Percentiles rank a stretch among this genome's conserved stretches.
Evolutionary conservation across 2,797 vertebrate species (phyloP).

Genomic region (Botia almorhae): DNA sequence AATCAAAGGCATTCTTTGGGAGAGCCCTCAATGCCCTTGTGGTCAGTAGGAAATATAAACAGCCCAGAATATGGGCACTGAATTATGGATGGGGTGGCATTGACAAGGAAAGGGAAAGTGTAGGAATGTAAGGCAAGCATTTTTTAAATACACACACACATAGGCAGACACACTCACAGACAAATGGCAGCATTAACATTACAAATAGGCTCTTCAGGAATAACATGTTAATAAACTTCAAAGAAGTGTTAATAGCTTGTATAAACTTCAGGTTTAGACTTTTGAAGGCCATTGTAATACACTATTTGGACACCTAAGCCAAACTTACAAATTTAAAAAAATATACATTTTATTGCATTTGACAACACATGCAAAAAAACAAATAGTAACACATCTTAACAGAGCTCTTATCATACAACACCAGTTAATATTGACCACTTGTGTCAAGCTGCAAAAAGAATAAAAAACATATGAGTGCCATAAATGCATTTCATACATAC

Average conservation of each 20-base stretch:
- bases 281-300: too few relatives aligned
- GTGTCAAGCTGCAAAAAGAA: not conserved
- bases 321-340: too few relatives aligned
- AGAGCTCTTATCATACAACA: not conserved
- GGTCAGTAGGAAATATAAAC: conserved; percentile 41
- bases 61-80: conserved; percentile 34
- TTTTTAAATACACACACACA: conserved; percentile 28
- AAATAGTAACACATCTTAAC: not conserved
- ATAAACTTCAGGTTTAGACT: not conserved
- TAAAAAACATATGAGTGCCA: not conserved
- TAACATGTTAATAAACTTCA: not conserved
- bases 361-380: too few relatives aligned
- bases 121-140: conserved; percentile 73
- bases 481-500: not conserved
- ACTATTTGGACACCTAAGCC: too few relatives aligned
- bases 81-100: conserved; percentile 60
- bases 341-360: too few relatives aligned
- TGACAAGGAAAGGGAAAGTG: conserved; percentile 58
- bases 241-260: not conserved
- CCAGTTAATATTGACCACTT: not conserved
- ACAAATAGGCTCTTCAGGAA: not conserved
- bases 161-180: conserved; percentile 23
- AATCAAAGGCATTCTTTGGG: conserved; percentile 36
- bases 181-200: conserved; percentile 10
- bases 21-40: conserved; percentile 11